These are phyloP conservation scores for Craseonycteris thonglongyai DNA, from an alignment of 2,113 vertebrate genomes.

Conservation along the genomic window DNA sequence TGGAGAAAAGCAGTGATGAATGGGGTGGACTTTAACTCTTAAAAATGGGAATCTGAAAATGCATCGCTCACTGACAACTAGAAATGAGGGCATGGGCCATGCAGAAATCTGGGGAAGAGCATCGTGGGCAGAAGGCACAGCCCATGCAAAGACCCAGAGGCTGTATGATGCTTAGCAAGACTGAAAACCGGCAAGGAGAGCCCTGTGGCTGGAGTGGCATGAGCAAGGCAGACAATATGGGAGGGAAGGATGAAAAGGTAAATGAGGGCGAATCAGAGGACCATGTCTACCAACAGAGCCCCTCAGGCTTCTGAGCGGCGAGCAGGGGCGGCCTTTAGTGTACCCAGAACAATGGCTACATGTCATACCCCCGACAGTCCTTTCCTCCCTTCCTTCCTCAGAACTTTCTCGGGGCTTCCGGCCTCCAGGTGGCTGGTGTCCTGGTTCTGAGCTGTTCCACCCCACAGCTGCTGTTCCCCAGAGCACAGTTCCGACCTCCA, in stretches of 20 bases:
- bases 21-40: not conserved
- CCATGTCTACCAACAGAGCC: fast-evolving
- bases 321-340: not conserved
- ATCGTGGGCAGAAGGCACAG: not conserved
- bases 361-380: not conserved
- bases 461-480: not conserved
- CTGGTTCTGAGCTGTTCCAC: not conserved
- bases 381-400: slow-evolving; percentile 43
- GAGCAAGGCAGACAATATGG: not conserved
- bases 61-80: not conserved
- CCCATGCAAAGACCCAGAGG: not conserved
- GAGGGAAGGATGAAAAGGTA: too few species aligned
- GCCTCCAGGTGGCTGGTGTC: not conserved
- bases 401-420: not conserved
- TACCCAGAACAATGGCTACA: not conserved
- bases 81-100: fast-evolving
- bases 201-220: not conserved
- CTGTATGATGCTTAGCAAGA: fast-evolving
- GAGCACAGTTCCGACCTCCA: not conserved
- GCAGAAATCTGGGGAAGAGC: not conserved
- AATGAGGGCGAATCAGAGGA: not conserved
- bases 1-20: fast-evolving
- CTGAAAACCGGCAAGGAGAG: not conserved
- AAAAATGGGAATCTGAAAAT: not conserved
- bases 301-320: not conserved